Conservation (phyloP, 2,888 invertebrate species). For the Odontocerum albicorne region DNA sequence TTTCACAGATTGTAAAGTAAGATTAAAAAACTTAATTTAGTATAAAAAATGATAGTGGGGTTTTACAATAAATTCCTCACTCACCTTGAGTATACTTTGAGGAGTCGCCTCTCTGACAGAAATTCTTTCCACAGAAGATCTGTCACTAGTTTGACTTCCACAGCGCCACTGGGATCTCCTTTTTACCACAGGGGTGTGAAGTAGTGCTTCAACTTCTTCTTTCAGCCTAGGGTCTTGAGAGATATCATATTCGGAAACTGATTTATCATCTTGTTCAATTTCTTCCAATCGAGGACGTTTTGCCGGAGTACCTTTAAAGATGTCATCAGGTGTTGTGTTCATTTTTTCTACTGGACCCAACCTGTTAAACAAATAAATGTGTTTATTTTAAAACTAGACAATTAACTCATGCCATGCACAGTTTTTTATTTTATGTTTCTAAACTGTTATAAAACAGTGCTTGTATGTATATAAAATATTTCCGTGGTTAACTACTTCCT, state of each 20-base stretch:
- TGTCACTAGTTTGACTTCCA: slow-evolving; percentile 29
- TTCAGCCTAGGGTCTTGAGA: slow-evolving; percentile 42
- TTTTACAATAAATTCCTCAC: no score
- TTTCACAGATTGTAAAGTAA: no score
- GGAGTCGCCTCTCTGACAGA: slow-evolving; percentile 52
- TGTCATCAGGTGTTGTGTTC: slow-evolving; percentile 30
- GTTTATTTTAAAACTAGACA: no score
- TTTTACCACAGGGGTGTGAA: slow-evolving; percentile 61
- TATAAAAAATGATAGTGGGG: no score
- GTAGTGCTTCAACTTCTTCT: slow-evolving; percentile 46
- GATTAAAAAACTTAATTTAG: no score
- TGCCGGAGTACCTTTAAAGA: slow-evolving; percentile 44
- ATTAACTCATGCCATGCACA: no score
- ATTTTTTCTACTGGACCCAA: slow-evolving; percentile 28
- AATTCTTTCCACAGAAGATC: slow-evolving; percentile 18
- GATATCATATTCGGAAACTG: slow-evolving; percentile 40
- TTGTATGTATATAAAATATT: no score
- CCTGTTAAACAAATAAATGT: not conserved
- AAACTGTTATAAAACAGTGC: no score
- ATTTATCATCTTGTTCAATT: slow-evolving; percentile 41
- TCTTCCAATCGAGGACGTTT: slow-evolving; percentile 46
- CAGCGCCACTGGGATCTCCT: slow-evolving; percentile 41
- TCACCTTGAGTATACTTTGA: slow-evolving; percentile 68
- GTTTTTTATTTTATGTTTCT: no score
- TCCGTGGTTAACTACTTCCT: no score